Evolutionary conservation across 2,797 vertebrate species (phyloP), one percentile per base, ranked within the genome.

Genomic region (Chromis chromis): DNA sequence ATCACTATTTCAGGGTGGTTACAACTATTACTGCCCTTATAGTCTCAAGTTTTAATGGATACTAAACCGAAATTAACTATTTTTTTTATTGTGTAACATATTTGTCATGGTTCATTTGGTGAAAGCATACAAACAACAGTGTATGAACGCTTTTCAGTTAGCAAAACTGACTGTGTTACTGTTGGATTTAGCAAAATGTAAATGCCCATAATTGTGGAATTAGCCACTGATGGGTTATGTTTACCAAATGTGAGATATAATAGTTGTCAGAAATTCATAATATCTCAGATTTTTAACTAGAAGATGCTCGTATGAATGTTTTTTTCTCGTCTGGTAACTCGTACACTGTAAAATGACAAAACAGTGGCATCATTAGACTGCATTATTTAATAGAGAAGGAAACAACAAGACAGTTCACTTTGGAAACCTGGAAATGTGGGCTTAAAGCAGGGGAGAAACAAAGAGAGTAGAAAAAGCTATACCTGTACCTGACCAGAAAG

Each of bases 401-500:
- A 60, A 39, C 74, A 66, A 71, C 17, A 64, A 66, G 36, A 72
- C 17, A 49, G 16, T 55, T 59, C 5, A 10, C 56, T 33, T 78
- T 76, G 54, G 57, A 76, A 82, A 72, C 9, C 54, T 65, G 63
- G 56, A 85, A 81, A 87, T 65, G 60, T 82, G 69, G 68, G 61
- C 28, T 81, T 52, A 59, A 14, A 71, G 71, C 40, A 4, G 70
- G 64, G 48, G 68, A 70, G 49, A 77, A 57, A 85, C 64, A 74
- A 56, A 85, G 31, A 76, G 66, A 82, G 67, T 57, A 88, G 69
- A 89, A 80, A 36, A 89, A 84, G 79, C 67, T 83, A 81, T 86
- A 90, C 82, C 88, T 84, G 95, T 99, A 99, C 98, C 98, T 99
- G 98, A 99, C 98, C 98, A 99, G 96, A 99, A 99, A 95, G 97